phyloP scores from a whole-genome alignment of 2,113 vertebrate genomes.

The Ciconia boyciana region DNA sequence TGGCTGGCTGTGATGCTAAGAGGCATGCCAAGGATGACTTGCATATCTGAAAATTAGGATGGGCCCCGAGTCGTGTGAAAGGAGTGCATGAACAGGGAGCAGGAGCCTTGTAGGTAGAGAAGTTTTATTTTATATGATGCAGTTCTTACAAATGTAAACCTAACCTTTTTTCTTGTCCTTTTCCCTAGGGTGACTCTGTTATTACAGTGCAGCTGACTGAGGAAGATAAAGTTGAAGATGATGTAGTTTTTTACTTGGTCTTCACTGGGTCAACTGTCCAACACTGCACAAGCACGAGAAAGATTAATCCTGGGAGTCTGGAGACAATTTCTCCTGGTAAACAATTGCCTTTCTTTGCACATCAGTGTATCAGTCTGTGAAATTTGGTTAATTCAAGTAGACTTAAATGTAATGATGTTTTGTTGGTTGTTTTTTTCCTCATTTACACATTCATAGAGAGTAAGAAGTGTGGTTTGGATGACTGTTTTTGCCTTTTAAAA shows the following conservation, averaged over 20 bases:
- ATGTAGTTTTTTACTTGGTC: conserved; percentile 89
- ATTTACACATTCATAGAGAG: neutral
- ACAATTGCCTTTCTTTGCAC: neutral
- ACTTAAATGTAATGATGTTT: neutral
- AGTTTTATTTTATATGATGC: neutral
- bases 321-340: conserved; percentile 92
- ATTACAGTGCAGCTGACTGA: conserved; percentile 88
- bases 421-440: neutral
- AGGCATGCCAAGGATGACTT: neutral
- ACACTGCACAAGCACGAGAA: conserved; percentile 88
- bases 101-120: neutral
- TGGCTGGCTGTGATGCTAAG: neutral
- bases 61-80: neutral
- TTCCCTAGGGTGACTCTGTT: conserved; percentile 85
- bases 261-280: conserved; percentile 89
- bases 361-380: neutral
- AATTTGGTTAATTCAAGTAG: neutral
- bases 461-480: accelerated
- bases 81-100: neutral
- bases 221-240: conserved; percentile 79
- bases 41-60: neutral
- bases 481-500: neutral
- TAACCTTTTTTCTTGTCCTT: neutral
- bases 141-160: neutral
- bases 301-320: conserved; percentile 82